Evolutionary conservation across 2,888 invertebrate species (phyloP).

Genomic region (Macrosoma leucophasiata): DNA sequence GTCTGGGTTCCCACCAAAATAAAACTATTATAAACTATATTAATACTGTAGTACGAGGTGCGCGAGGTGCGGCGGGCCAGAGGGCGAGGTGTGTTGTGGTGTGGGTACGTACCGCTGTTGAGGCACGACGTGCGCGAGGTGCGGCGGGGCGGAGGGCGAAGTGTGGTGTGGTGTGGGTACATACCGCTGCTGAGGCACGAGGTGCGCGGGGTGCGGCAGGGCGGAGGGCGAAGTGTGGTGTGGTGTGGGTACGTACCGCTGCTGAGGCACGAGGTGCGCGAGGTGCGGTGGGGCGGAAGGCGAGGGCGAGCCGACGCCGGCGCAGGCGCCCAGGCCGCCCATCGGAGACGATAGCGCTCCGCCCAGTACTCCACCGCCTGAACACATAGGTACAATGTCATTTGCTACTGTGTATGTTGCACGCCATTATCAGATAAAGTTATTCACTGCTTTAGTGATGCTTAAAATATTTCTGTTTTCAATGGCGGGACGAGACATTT

Average conservation of each 20-base stretch:
- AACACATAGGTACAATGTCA: too few relatives aligned
- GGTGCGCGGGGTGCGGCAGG: conserved; percentile 72
- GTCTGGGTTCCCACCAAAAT: too few relatives aligned
- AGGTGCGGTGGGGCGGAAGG: conserved; percentile 76
- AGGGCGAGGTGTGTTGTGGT: too few relatives aligned
- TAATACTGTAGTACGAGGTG: conserved; percentile 76
- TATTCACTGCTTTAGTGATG: too few relatives aligned
- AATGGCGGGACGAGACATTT: too few relatives aligned
- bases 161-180: too few relatives aligned
- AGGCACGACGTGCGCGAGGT: conserved; percentile 73
- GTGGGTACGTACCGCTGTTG: conserved; percentile 70
- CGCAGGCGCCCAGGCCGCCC: conserved; percentile 58
- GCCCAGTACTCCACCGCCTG: conserved; percentile 52
- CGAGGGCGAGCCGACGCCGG: conserved; percentile 80
- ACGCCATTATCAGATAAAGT: too few relatives aligned
- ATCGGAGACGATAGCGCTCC: conserved; percentile 62
- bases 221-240: conserved; percentile 80
- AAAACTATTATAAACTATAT: too few relatives aligned
- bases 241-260: conserved; percentile 53
- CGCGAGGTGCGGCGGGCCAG: conserved; percentile 75
- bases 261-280: conserved; percentile 75
- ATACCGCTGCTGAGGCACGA: conserved; percentile 71
- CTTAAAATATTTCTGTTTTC: too few relatives aligned
- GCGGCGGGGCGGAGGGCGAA: conserved; percentile 78
- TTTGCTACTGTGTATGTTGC: too few relatives aligned